phyloP scores from a whole-genome alignment of 2,888 invertebrate genomes.

The Epiblema foenella region DNA sequence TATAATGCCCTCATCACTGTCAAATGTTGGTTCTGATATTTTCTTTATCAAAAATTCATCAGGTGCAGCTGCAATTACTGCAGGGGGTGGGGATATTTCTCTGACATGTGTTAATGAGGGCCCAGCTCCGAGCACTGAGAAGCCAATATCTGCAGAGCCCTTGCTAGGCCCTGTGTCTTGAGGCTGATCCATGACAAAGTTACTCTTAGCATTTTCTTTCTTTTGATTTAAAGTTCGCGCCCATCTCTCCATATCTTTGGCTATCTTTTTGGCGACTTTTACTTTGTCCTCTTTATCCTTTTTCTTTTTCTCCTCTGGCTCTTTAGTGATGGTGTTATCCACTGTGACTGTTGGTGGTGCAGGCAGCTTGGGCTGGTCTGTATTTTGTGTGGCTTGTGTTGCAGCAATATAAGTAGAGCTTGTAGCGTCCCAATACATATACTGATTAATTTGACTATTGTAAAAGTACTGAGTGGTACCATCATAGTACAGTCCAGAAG shows the following conservation, averaged over 20 bases:
- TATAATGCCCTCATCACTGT: slow-evolving; percentile 91
- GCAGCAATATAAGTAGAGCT: slow-evolving; percentile 87
- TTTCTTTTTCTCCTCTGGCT: slow-evolving; percentile 87
- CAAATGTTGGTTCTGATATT: slow-evolving; percentile 83
- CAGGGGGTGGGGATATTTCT: slow-evolving; percentile 69
- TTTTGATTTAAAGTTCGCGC: slow-evolving; percentile 98
- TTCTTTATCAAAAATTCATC: slow-evolving; percentile 76
- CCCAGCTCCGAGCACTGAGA: slow-evolving; percentile 93
- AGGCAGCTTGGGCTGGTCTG: slow-evolving; percentile 67
- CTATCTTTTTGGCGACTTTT: slow-evolving; percentile 98
- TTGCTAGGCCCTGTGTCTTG: slow-evolving; percentile 82
- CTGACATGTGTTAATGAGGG: slow-evolving; percentile 72
- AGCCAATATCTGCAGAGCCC: slow-evolving; percentile 96
- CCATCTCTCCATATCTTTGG: slow-evolving; percentile 95
- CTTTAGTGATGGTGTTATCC: slow-evolving; percentile 69
- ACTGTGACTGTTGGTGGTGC: slow-evolving; percentile 62
- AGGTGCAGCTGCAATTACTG: slow-evolving; percentile 48
- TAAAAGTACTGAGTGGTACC: slow-evolving; percentile 98
- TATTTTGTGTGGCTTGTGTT: slow-evolving; percentile 68
- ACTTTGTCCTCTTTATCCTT: slow-evolving; percentile 95
- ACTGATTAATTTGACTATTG: slow-evolving; percentile 95
- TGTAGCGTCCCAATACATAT: slow-evolving; percentile 97
- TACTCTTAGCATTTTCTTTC: slow-evolving; percentile 88
- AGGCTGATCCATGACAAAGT: slow-evolving; percentile 77
- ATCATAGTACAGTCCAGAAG: slow-evolving; percentile 98